Percentiles rank a stretch among this genome's conserved stretches.
Conservation (phyloP, 2,797 vertebrate species). For the Nannoperca australis region DNA sequence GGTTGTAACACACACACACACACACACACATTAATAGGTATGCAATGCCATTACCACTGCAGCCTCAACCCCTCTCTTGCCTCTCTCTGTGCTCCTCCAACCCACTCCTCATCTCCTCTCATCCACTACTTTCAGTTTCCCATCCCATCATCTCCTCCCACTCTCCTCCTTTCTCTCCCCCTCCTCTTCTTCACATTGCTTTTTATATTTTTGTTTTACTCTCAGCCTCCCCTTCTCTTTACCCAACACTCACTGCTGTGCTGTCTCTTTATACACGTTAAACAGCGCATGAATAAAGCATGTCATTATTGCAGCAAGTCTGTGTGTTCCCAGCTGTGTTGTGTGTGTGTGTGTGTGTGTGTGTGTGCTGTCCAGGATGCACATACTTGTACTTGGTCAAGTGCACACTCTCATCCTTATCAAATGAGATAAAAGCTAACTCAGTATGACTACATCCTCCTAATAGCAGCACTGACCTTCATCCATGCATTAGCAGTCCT, state of each 20-base stretch:
- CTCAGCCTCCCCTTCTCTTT: neutral
- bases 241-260: neutral
- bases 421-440: slow-evolving; percentile 57
- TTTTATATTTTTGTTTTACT: slow-evolving; percentile 29
- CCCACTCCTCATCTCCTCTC: slow-evolving; percentile 49
- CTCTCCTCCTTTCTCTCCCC: slow-evolving; percentile 23
- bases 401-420: slow-evolving; percentile 50
- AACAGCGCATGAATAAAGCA: slow-evolving; percentile 65
- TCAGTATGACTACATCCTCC: slow-evolving; percentile 31
- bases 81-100: slow-evolving; percentile 26
- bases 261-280: slow-evolving; percentile 48
- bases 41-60: slow-evolving; percentile 13
- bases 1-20: slow-evolving; percentile 35
- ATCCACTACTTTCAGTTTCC: slow-evolving; percentile 40
- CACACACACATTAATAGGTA: slow-evolving; percentile 10
- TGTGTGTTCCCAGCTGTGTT: slow-evolving; percentile 15
- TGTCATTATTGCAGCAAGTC: slow-evolving; percentile 30
- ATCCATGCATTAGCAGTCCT: slow-evolving; percentile 42
- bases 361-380: neutral
- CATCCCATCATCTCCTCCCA: slow-evolving; percentile 37
- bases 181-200: slow-evolving; percentile 22
- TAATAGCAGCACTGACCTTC: slow-evolving; percentile 71
- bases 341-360: slow-evolving; percentile 8
- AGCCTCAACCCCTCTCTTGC: slow-evolving; percentile 29
- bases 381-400: neutral